Conservation (phyloP, 1,140 invertebrate genomes). For the Oryzaephilus surinamensis region DNA sequence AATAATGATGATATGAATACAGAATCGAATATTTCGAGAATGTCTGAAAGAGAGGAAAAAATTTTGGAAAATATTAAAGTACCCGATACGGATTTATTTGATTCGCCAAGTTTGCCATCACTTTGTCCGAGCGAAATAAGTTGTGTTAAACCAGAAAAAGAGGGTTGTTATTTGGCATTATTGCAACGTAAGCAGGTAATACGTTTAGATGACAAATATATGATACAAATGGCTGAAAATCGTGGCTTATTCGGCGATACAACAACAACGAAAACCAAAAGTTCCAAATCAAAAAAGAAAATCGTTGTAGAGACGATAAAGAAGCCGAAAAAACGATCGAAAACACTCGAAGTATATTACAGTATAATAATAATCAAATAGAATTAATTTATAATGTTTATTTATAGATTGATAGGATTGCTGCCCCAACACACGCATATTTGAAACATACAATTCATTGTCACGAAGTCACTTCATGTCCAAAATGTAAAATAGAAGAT, state of each 20-base stretch:
- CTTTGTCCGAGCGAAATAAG: constrained; percentile 41
- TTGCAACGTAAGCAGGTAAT: constrained; percentile 62
- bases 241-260: constrained; percentile 58
- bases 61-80: constrained; percentile 37
- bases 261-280: constrained; percentile 23
- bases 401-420: too few species aligned
- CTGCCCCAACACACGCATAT: too few species aligned
- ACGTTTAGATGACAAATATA: constrained; percentile 63
- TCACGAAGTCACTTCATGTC: too few species aligned
- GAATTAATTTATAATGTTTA: too few species aligned
- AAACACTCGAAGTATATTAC: too few species aligned
- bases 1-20: constrained; percentile 21
- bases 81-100: constrained; percentile 61
- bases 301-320: constrained; percentile 23
- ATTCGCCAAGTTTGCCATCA: constrained; percentile 45
- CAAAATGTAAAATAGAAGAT: too few species aligned
- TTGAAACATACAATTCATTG: too few species aligned
- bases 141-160: constrained; percentile 38
- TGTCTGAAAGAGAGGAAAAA: constrained; percentile 7
- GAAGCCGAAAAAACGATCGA: constrained; percentile 21
- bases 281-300: constrained; percentile 18
- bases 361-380: too few species aligned
- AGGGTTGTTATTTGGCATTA: constrained; percentile 58
- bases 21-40: background rate
- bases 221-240: constrained; percentile 67